Evolutionary conservation across 2,797 vertebrate genomes (phyloP).

Genomic region (Tachyglossus aculeatus): DNA sequence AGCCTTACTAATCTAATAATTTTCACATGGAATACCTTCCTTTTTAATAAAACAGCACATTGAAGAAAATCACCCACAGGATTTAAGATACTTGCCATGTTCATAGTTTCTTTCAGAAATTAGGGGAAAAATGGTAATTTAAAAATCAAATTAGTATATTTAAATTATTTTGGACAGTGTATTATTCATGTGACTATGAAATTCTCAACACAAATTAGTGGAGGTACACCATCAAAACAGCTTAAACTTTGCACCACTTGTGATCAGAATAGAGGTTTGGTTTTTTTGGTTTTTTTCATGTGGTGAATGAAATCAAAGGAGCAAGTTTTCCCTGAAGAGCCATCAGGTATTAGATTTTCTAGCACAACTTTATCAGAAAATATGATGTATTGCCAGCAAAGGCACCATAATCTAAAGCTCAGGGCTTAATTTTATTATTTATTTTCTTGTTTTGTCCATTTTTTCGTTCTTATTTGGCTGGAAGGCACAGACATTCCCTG

Average conservation of each 20-base stretch:
- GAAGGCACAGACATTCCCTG: conserved; percentile 70
- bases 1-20: conserved; percentile 23
- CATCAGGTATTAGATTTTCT: conserved; percentile 41
- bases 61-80: not conserved
- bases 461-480: conserved; percentile 71
- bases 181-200: conserved; percentile 2
- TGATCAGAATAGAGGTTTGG: conserved; percentile 2
- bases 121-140: not conserved
- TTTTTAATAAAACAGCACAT: conserved; percentile 7
- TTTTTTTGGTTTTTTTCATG: conserved; percentile 35
- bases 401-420: conserved; percentile 41
- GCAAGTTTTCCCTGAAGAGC: conserved; percentile 13
- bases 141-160: conserved; percentile 6
- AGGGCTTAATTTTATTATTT: conserved; percentile 60
- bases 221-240: too few relatives aligned
- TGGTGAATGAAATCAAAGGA: conserved; percentile 29
- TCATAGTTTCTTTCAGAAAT: conserved; percentile 3
- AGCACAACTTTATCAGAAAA: conserved; percentile 40
- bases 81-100: not conserved
- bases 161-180: conserved; percentile 7
- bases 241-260: not conserved
- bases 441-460: conserved; percentile 66
- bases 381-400: conserved; percentile 23
- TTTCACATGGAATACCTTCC: not conserved
- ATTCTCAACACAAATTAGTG: conserved; percentile 27